These are phyloP conservation scores for Alces alces DNA, from an alignment of 2,113 vertebrate species.

Conservation along the genomic window DNA sequence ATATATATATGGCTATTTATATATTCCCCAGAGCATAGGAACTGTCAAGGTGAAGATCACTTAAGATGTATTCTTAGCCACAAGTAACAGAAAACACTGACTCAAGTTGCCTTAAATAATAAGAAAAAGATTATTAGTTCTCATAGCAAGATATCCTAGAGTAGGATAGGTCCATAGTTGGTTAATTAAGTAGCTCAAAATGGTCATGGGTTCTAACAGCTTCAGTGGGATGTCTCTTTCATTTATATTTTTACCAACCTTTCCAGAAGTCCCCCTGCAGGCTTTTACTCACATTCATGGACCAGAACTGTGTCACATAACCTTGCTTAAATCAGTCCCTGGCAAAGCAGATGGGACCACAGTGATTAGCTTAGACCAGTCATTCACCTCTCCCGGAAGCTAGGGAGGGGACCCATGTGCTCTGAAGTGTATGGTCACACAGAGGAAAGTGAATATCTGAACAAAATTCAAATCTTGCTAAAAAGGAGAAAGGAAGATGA, in stretches of 20 bases:
- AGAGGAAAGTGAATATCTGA: neutral
- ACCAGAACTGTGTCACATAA: neutral
- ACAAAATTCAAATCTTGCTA: neutral
- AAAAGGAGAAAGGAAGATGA: neutral
- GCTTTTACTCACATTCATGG: neutral
- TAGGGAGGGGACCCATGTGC: neutral
- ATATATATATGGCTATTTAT: neutral
- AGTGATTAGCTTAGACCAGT: neutral
- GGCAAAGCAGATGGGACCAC: neutral
- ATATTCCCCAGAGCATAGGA: neutral
- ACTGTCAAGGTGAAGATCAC: neutral
- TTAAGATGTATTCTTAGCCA: neutral
- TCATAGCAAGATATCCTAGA: neutral
- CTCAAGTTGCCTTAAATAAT: neutral
- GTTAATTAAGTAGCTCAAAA: neutral
- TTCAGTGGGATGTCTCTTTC: neutral
- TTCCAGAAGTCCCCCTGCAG: neutral
- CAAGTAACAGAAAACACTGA: neutral
- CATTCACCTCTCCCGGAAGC: neutral
- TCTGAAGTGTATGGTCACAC: neutral
- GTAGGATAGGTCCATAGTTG: neutral
- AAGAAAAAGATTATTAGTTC: neutral
- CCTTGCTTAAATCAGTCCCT: neutral
- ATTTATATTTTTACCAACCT: neutral
- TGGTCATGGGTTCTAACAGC: neutral